phyloP scores from a whole-genome alignment of 2,797 vertebrate species.

The Platalea minor region DNA sequence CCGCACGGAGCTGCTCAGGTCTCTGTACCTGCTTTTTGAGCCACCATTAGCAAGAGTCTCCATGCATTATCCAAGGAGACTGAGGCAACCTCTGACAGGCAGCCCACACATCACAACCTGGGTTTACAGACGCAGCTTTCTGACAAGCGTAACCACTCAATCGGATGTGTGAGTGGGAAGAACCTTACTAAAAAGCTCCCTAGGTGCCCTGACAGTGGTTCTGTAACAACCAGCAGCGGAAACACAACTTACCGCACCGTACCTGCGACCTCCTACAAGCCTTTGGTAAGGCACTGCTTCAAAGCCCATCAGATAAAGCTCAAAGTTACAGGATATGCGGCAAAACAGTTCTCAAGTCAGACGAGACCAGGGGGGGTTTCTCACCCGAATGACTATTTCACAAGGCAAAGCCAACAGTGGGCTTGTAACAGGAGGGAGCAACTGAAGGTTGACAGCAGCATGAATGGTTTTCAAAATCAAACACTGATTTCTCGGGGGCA shows the following conservation, averaged over 20 bases:
- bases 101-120: neutral
- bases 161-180: fast-evolving
- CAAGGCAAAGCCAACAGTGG: neutral
- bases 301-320: neutral
- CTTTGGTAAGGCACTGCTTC: neutral
- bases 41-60: neutral
- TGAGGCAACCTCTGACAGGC: neutral
- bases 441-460: neutral
- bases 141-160: neutral
- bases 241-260: neutral
- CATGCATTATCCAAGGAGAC: neutral
- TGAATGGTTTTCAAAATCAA: neutral
- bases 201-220: neutral
- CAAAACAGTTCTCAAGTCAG: neutral
- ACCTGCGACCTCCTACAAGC: neutral
- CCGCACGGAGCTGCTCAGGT: neutral
- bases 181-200: neutral
- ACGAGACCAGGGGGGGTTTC: neutral
- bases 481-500: neutral
- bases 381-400: neutral
- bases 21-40: neutral
- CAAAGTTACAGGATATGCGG: neutral
- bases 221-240: neutral
- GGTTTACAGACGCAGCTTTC: neutral
- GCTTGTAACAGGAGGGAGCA: neutral